phyloP scores from a whole-genome alignment of 2,888 invertebrate genomes.

The Sesia apiformis region DNA sequence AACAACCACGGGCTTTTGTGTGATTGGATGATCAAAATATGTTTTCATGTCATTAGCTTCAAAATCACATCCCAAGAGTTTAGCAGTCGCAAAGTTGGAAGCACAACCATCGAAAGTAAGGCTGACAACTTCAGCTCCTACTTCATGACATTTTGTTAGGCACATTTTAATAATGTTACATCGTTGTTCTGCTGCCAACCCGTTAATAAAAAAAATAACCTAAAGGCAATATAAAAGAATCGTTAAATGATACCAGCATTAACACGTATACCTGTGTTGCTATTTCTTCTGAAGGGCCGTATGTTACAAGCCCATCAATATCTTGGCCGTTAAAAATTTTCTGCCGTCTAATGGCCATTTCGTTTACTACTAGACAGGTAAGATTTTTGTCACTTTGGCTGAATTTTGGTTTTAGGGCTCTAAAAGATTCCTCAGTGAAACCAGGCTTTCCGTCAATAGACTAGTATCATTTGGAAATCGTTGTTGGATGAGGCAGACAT shows the following conservation, averaged over 20 bases:
- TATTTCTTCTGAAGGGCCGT: neutral
- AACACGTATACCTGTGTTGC: constrained; percentile 21
- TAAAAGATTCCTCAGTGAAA: too few relatives aligned
- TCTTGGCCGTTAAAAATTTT: constrained; percentile 6
- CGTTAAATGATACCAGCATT: constrained; percentile 20
- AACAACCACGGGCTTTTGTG: constrained; percentile 10
- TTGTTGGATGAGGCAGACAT: too few relatives aligned
- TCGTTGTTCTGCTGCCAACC: constrained; percentile 16
- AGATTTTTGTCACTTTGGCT: too few relatives aligned
- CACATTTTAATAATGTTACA: constrained; percentile 15
- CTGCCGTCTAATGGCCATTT: constrained; percentile 10
- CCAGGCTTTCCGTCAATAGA: too few relatives aligned
- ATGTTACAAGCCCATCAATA: constrained; percentile 1
- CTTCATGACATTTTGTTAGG: constrained; percentile 16
- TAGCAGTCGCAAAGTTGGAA: constrained; percentile 12
- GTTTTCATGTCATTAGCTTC: constrained; percentile 11
- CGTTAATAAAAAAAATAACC: constrained; percentile 25
- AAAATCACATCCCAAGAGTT: too few relatives aligned
- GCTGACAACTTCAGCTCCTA: constrained; percentile 12
- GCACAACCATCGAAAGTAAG: constrained; percentile 18
- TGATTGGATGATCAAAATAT: constrained; percentile 13
- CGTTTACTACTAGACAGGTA: constrained; percentile 8
- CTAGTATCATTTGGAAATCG: too few relatives aligned
- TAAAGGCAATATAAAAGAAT: constrained; percentile 26
- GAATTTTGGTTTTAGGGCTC: too few relatives aligned